Conservation (phyloP, 2,888 invertebrate species). For the Criorhina ranunculi region DNA sequence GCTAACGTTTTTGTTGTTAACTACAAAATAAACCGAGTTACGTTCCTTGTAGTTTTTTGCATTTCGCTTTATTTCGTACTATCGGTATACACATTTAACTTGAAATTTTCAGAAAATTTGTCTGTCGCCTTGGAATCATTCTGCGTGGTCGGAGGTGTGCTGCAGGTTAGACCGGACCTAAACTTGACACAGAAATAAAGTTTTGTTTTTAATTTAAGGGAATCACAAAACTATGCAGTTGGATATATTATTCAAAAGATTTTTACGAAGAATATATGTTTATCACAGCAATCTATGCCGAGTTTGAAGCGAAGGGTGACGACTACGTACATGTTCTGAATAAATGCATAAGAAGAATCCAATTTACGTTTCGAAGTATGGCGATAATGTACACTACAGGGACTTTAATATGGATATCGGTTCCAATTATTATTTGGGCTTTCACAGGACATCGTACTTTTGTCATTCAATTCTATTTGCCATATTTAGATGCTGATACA, state of each 20-base stretch:
- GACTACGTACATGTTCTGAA: slow-evolving; percentile 48
- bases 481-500: slow-evolving; percentile 59
- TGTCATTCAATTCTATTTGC: slow-evolving; percentile 69
- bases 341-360: slow-evolving; percentile 47
- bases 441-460: slow-evolving; percentile 49
- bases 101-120: slow-evolving; percentile 40
- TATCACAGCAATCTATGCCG: slow-evolving; percentile 32
- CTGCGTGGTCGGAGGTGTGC: slow-evolving; percentile 59
- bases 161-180: slow-evolving; percentile 34
- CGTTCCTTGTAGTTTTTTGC: slow-evolving; percentile 17
- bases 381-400: slow-evolving; percentile 34
- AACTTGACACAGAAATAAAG: not conserved
- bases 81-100: slow-evolving; percentile 46
- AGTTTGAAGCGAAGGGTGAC: slow-evolving; percentile 53
- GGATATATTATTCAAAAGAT: not conserved
- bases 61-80: slow-evolving; percentile 57
- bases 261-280: not conserved
- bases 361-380: slow-evolving; percentile 21
- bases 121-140: slow-evolving; percentile 46
- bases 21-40: slow-evolving; percentile 28
- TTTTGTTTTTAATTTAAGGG: slow-evolving; percentile 31
- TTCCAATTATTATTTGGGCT: slow-evolving; percentile 52
- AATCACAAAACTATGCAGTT: slow-evolving; percentile 55
- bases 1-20: slow-evolving; percentile 47
- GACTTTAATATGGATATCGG: not conserved